Conservation (phyloP, 2,888 invertebrate genomes). For the Lucinisca nassula region DNA sequence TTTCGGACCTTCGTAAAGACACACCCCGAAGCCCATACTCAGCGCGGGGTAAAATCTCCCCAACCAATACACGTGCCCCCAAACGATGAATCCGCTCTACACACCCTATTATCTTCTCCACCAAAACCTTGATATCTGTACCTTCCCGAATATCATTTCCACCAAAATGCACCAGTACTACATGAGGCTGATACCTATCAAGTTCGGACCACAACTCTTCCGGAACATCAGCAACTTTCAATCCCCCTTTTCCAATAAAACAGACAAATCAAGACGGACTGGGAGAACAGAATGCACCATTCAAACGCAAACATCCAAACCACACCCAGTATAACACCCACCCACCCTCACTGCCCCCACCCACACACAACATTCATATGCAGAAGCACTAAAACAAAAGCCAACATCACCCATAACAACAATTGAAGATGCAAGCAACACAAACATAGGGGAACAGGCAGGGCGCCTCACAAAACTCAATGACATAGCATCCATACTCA, state of each 20-base stretch:
- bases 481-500: no score
- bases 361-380: no score
- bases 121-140: not conserved
- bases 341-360: no score
- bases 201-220: not conserved
- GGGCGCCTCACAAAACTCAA: no score
- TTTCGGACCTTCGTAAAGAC: not conserved
- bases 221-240: not conserved
- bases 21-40: not conserved
- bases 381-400: no score
- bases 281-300: no score
- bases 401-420: no score
- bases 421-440: no score
- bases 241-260: not conserved
- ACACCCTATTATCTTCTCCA: not conserved
- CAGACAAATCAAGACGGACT: no score
- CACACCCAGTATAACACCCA: no score
- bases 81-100: not conserved
- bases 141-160: not conserved
- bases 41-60: not conserved
- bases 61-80: not conserved
- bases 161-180: not conserved
- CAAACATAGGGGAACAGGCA: no score
- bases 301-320: no score
- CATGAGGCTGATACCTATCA: not conserved